Conservation (phyloP, 2,113 vertebrate genomes). For the Athene noctua region DNA sequence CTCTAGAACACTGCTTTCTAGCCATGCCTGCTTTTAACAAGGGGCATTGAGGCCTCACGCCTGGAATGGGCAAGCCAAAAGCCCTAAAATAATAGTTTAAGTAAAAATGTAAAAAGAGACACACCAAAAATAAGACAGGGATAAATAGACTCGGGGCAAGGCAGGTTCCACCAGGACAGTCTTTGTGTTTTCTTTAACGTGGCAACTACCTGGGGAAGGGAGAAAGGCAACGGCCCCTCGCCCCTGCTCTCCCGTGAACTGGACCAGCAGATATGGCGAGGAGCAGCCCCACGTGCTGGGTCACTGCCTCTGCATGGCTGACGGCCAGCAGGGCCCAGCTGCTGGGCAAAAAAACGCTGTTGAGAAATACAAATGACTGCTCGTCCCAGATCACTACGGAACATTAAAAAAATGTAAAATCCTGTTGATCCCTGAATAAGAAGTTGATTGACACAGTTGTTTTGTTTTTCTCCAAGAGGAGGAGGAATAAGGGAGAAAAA, state of each 20-base stretch:
- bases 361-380: conserved; percentile 51
- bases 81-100: conserved; percentile 35
- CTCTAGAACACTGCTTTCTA: conserved; percentile 21
- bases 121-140: conserved; percentile 53
- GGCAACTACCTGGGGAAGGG: conserved; percentile 40
- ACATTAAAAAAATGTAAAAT: conserved; percentile 76
- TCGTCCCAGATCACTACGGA: conserved; percentile 58
- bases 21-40: neutral
- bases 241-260: neutral
- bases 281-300: neutral
- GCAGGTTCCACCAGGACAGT: conserved; percentile 42
- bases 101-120: conserved; percentile 52
- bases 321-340: neutral
- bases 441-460: conserved; percentile 72
- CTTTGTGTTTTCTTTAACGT: conserved; percentile 8
- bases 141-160: conserved; percentile 35
- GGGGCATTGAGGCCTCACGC: neutral
- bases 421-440: conserved; percentile 83
- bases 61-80: conserved; percentile 31
- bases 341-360: conserved; percentile 42
- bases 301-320: neutral
- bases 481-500: conserved; percentile 66
- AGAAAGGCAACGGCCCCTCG: neutral
- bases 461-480: conserved; percentile 64
- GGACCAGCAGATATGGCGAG: conserved; percentile 9